These are phyloP conservation scores for Rhinoptilus africanus DNA, from an alignment of 2,113 vertebrate genomes.

Conservation along the genomic window DNA sequence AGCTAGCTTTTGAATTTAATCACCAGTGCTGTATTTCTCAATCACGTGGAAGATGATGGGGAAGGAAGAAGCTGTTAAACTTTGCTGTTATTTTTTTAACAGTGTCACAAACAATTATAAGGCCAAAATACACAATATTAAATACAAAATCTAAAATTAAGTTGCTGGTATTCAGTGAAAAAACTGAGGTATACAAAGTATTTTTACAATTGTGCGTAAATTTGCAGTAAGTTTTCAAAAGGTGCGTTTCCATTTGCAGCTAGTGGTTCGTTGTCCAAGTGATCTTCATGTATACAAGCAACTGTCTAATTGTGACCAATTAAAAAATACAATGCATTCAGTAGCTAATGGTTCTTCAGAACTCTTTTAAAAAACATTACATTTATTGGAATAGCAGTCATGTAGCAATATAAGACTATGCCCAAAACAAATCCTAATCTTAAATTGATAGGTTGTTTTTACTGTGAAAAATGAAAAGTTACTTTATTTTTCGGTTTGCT, in stretches of 20 bases:
- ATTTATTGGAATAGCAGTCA: neutral
- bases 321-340: neutral
- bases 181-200: constrained; percentile 10
- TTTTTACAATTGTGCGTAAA: neutral
- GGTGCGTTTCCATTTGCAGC: constrained; percentile 17
- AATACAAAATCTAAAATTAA: constrained; percentile 22
- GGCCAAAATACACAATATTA: constrained; percentile 28
- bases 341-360: neutral
- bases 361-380: neutral
- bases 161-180: neutral
- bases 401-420: neutral
- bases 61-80: neutral
- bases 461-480: neutral
- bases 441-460: neutral
- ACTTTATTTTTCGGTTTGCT: neutral
- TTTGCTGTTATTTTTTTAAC: neutral
- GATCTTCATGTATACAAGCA: neutral
- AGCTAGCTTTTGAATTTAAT: neutral
- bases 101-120: neutral
- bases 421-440: neutral
- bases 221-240: neutral
- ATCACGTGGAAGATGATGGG: neutral
- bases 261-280: neutral
- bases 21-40: neutral
- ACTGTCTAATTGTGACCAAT: neutral